Evolutionary conservation across 2,113 vertebrate genomes (phyloP).

Genomic region (Alces alces): DNA sequence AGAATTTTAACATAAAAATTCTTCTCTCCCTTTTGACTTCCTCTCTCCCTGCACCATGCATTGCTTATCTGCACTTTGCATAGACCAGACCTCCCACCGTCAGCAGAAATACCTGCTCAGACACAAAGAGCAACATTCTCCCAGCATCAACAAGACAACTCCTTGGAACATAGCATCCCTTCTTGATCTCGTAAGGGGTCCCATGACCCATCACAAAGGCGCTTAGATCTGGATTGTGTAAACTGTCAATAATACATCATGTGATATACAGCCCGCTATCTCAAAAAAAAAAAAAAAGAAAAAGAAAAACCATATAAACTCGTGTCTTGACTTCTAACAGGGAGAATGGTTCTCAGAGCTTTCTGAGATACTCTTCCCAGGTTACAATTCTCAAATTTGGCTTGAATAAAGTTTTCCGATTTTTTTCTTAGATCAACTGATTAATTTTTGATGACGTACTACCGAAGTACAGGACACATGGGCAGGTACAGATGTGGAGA

Average conservation of each 20-base stretch:
- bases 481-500: too few relatives aligned
- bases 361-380: not conserved
- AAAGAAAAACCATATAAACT: not conserved
- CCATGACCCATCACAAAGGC: not conserved
- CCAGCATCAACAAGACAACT: not conserved
- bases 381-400: not conserved
- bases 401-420: not conserved
- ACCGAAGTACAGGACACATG: accelerated
- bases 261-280: not conserved
- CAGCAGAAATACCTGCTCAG: not conserved
- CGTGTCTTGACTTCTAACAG: not conserved
- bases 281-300: not conserved
- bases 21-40: not conserved
- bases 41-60: not conserved
- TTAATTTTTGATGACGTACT: not conserved
- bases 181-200: not conserved
- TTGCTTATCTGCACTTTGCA: not conserved
- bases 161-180: too few relatives aligned
- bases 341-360: not conserved
- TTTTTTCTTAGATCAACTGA: not conserved
- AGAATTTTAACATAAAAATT: not conserved
- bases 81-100: not conserved
- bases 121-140: not conserved
- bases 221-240: not conserved
- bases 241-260: not conserved